Evolutionary conservation across 37 sponge, comb jelly and placozoan genomes (phyloP).

Genomic region (Aphrocallistes beatrix): DNA sequence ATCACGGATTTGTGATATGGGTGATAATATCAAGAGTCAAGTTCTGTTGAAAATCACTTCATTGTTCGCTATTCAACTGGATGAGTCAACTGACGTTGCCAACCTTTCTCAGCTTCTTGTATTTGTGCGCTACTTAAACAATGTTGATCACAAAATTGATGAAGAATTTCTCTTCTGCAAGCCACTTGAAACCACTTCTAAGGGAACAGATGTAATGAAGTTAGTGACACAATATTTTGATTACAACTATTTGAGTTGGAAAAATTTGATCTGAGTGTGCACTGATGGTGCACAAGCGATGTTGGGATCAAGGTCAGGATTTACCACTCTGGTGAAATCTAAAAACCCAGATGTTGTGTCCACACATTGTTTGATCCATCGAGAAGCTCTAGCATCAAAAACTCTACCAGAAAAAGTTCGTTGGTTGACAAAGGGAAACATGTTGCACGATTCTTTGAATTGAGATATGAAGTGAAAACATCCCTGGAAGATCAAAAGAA

Average conservation of each 20-base stretch:
- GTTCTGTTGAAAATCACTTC: not conserved
- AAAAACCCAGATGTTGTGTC: not conserved
- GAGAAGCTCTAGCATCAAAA: not conserved
- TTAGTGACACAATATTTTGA: not conserved
- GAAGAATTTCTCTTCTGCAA: not conserved
- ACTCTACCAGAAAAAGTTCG: no score
- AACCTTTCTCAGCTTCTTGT: not conserved
- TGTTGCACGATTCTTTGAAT: not conserved
- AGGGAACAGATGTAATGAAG: not conserved
- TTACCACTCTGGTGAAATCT: not conserved
- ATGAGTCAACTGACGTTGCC: no score
- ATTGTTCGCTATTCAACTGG: not conserved
- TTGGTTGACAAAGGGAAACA: no score
- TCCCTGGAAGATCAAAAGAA: not conserved
- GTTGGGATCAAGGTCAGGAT: not conserved
- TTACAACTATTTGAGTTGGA: not conserved
- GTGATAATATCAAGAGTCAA: not conserved
- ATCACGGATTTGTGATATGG: no score
- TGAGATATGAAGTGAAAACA: not conserved
- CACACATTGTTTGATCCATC: not conserved
- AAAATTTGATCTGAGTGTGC: not conserved
- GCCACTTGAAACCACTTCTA: not conserved
- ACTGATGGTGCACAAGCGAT: not conserved
- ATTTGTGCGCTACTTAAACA: not conserved
- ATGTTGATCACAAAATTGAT: not conserved